Conservation (phyloP, 2,113 vertebrate genomes). For the Platanista minor region DNA sequence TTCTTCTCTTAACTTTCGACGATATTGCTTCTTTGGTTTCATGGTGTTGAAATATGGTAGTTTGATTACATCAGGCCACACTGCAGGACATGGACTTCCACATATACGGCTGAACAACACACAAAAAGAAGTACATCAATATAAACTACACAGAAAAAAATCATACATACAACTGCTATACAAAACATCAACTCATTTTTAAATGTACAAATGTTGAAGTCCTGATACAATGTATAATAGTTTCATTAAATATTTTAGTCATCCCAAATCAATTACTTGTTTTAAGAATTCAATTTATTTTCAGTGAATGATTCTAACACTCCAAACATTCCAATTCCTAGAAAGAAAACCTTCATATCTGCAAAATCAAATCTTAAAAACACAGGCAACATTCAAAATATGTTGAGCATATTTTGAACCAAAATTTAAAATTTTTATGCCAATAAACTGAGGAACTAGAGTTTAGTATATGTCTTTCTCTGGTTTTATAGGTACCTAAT, state of each 20-base stretch:
- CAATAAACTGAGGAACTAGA: neutral
- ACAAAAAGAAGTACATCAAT: constrained; percentile 55
- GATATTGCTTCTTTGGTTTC: constrained; percentile 99
- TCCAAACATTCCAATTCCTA: neutral
- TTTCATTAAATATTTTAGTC: constrained; percentile 23
- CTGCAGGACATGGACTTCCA: constrained; percentile 96
- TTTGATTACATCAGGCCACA: constrained; percentile 99
- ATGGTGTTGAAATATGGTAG: constrained; percentile 99
- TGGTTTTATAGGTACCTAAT: neutral
- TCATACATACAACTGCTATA: neutral
- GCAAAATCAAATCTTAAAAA: constrained; percentile 31
- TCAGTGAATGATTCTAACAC: constrained; percentile 17
- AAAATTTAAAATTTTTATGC: neutral
- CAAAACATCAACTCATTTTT: constrained; percentile 32
- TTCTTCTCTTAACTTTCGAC: constrained; percentile 95
- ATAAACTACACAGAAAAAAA: constrained; percentile 26
- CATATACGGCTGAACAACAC: constrained; percentile 91
- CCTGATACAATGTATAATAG: neutral
- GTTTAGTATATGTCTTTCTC: neutral
- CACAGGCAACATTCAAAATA: neutral
- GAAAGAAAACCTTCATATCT: neutral
- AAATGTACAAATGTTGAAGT: neutral
- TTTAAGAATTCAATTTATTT: neutral
- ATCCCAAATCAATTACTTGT: neutral
- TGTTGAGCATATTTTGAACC: neutral